Evolutionary conservation across 2,888 invertebrate species (phyloP), one percentile per base, ranked within the genome.

Genomic region (Erebia palarica): DNA sequence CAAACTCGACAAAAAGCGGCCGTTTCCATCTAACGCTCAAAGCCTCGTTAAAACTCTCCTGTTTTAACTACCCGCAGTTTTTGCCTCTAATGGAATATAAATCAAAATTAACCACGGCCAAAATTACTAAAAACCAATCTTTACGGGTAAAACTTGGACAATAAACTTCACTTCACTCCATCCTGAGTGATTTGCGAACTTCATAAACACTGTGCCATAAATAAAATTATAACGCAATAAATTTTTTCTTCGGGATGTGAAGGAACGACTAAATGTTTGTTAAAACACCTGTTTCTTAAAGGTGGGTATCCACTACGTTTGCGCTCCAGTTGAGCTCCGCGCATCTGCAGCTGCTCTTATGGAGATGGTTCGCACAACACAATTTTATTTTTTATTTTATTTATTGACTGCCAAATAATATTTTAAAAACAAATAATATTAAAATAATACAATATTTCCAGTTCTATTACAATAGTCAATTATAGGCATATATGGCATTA

Each of bases 221-320:
- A 79, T 78, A 78, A 77, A 76, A 73, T 78, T 77, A 78, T 78
- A 77, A 75, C 68, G 75, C 76, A 72, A 77, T 77, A 78, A 77
- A 77, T 77, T 74, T 71, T 72, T 73, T 44, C 57, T 47, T 16
- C 44, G 58, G 27, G 16, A 60, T 66, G 53, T 60, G 16, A 42
- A 63, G 68, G 68, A 75, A 75, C 68, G 73, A 71, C 70, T 69
- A 60, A 69, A 69, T 68, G 74, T 59, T 63, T 57, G 63, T 57
- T 71, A 73, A 64, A 70, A 73, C 74, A 75, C 74, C 74, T 75
- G 74, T 70, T 71, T 64, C 70, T 73, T 7, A n/a, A 36, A 36
- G 36, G 27, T 27, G 36, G 36, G 36, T 7, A 0, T 36, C 36
- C 36, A 36, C 27, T 27, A 27, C 7, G 36, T 36, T 36, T 7